phyloP scores from a whole-genome alignment of 2,888 invertebrate genomes.

The Phyllotreta cruciferae region DNA sequence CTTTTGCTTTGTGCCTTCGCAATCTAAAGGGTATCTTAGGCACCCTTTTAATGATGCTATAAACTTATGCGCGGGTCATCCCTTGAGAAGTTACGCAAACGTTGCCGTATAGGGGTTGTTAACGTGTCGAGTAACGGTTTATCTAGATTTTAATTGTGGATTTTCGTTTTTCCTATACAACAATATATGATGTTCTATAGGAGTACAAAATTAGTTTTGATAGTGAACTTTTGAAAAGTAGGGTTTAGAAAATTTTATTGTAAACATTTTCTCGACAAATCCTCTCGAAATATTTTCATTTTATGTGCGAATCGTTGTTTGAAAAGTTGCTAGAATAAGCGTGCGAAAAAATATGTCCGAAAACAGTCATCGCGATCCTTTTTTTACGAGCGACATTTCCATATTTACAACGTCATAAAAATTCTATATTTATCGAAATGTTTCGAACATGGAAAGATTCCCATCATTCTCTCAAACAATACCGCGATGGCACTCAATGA shows the following conservation, averaged over 20 bases:
- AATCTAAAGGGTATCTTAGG: slow-evolving; percentile 53
- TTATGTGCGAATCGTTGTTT: too few species aligned
- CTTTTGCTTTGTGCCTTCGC: slow-evolving; percentile 51
- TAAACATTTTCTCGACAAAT: too few species aligned
- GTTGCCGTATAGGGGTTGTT: too few species aligned
- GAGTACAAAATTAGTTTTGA: too few species aligned
- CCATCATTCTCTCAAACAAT: slow-evolving; percentile 26
- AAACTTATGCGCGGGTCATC: slow-evolving; percentile 46
- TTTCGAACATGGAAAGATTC: slow-evolving; percentile 26
- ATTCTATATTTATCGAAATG: slow-evolving; percentile 37
- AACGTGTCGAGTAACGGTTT: too few species aligned
- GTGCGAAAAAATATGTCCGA: slow-evolving; percentile 30
- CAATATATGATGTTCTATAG: too few species aligned
- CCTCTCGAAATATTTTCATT: too few species aligned
- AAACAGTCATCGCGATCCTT: slow-evolving; percentile 28
- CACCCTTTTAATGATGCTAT: slow-evolving; percentile 55
- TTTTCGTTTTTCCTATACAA: too few species aligned
- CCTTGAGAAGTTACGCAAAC: slow-evolving; percentile 7
- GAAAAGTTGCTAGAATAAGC: neutral
- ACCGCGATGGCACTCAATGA: slow-evolving; percentile 19
- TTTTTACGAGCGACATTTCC: slow-evolving; percentile 35
- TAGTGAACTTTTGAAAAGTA: too few species aligned
- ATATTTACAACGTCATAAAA: slow-evolving; percentile 38
- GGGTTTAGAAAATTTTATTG: too few species aligned
- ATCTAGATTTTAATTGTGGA: too few species aligned